phyloP scores from a whole-genome alignment of 2,797 vertebrate species.

The Pseudochirops corinnae region DNA sequence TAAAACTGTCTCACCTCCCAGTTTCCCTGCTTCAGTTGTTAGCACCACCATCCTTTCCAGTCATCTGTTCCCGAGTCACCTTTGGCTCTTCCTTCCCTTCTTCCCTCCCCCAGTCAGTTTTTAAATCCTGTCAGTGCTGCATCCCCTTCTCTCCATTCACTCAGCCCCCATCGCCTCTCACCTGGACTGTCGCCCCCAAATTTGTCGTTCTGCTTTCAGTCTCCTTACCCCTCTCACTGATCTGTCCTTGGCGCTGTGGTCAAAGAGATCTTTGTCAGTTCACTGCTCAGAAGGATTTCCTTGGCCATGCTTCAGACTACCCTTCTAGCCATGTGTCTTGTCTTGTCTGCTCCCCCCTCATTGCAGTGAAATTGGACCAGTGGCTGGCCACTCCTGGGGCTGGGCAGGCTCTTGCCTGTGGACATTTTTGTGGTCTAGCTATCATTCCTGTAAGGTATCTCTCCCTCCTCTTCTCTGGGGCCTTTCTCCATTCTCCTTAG shows the following conservation, averaged over 20 bases:
- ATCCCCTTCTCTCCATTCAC: background rate
- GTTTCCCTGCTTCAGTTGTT: background rate
- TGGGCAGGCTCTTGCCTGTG: background rate
- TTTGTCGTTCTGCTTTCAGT: too few relatives aligned
- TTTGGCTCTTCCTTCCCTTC: background rate
- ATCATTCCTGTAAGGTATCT: background rate
- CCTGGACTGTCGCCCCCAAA: background rate
- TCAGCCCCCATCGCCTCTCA: background rate
- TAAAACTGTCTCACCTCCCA: background rate
- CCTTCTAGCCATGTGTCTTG: background rate
- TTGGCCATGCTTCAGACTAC: background rate
- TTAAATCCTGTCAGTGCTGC: background rate
- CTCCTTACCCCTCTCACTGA: background rate
- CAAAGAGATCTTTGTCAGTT: background rate
- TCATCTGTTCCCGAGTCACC: background rate
- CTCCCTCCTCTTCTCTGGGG: background rate
- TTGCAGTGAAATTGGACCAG: background rate
- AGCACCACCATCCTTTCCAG: background rate
- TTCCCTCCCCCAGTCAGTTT: background rate
- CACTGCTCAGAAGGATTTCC: background rate
- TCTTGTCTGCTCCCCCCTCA: background rate
- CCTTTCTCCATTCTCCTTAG: background rate
- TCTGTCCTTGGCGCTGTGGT: accelerated
- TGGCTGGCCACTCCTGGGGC: background rate
- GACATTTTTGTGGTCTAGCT: background rate